These are phyloP conservation scores for Pseudotriccus pelzelni DNA, from an alignment of 2,797 vertebrate genomes.

Conservation along the genomic window DNA sequence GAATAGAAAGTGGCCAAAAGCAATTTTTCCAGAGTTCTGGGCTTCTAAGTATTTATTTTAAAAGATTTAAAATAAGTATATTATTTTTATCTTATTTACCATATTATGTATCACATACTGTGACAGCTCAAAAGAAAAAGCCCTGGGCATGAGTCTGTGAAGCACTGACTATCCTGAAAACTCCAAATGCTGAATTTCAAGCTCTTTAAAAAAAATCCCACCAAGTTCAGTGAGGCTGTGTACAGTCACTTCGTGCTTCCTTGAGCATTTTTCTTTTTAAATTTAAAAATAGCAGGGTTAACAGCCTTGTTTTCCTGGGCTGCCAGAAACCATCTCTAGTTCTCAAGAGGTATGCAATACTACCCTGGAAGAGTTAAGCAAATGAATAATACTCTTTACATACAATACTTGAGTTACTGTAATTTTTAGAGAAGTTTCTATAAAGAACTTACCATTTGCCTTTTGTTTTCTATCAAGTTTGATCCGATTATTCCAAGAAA, in stretches of 20 bases:
- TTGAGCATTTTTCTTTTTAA: background rate
- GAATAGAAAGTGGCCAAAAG: background rate
- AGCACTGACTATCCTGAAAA: background rate
- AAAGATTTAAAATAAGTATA: background rate
- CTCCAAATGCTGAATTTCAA: background rate
- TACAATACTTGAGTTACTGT: background rate
- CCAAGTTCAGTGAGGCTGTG: background rate
- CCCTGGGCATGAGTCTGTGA: background rate
- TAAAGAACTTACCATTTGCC: conserved; percentile 93
- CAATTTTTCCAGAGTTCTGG: background rate
- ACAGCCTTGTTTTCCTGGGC: background rate
- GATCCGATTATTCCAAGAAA: conserved; percentile 98
- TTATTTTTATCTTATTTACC: background rate
- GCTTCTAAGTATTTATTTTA: background rate
- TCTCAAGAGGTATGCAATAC: background rate
- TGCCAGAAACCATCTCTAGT: background rate
- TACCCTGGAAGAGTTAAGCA: background rate
- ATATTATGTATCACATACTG: background rate
- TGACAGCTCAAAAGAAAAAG: background rate
- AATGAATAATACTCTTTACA: background rate
- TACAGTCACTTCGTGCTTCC: background rate
- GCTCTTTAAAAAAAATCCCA: background rate
- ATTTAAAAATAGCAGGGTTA: background rate
- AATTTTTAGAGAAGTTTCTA: background rate
- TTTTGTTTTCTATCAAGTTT: conserved; percentile 98